A percentile compares a stretch with the other conserved stretches of the same genome.
phyloP scores from a whole-genome alignment of 2,888 invertebrate species.

The Hyposoter dolosus region DNA sequence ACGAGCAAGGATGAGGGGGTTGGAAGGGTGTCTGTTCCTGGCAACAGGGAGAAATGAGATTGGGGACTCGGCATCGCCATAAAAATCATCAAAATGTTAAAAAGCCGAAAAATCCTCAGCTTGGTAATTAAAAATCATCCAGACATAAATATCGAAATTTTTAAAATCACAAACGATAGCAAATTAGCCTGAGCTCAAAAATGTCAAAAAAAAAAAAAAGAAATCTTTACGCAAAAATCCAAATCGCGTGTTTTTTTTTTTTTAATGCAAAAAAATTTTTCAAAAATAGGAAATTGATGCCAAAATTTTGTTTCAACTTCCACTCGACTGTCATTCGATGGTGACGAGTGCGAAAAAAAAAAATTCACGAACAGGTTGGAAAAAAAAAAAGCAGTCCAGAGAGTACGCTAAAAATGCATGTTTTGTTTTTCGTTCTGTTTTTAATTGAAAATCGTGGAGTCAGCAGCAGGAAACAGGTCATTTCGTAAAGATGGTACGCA shows the following conservation, averaged over 20 bases:
- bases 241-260: background rate
- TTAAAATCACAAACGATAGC: too few relatives aligned
- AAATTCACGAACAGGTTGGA: background rate
- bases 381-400: background rate
- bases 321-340: background rate
- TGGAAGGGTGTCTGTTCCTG: constrained; percentile 3
- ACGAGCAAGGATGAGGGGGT: constrained; percentile 32
- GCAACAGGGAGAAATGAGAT: constrained; percentile 3
- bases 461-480: constrained; percentile 6
- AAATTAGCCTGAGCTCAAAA: background rate
- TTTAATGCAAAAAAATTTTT: background rate
- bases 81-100: background rate
- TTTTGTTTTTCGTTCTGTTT: background rate
- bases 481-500: background rate
- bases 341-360: background rate
- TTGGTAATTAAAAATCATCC: background rate
- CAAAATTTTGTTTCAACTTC: too few relatives aligned
- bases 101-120: background rate
- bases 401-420: background rate
- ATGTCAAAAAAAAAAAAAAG: background rate
- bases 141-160: background rate
- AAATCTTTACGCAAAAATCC: background rate
- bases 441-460: background rate
- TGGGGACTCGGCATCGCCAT: background rate
- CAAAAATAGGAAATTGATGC: too few relatives aligned